Percentiles rank a stretch among this genome's conserved stretches.
phyloP scores from a whole-genome alignment of 2,113 vertebrate species.

The Puntigrus tetrazona region DNA sequence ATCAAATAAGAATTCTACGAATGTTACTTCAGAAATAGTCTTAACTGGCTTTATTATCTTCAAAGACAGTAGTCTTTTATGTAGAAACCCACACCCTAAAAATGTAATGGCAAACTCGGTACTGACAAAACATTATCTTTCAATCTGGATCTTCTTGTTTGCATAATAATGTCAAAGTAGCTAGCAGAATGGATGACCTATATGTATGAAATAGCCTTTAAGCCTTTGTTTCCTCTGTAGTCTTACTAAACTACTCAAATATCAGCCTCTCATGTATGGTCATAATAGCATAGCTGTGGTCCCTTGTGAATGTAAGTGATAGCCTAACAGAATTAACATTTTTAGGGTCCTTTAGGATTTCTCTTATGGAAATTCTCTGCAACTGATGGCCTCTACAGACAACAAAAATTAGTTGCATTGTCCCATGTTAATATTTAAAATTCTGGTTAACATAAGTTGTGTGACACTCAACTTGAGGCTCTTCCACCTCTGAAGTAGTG shows the following conservation, averaged over 20 bases:
- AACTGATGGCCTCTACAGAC: background rate
- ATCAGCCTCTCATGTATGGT: background rate
- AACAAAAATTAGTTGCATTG: background rate
- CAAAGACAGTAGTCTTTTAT: background rate
- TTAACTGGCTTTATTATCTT: background rate
- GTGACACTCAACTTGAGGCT: too few species aligned
- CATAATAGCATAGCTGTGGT: background rate
- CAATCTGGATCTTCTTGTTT: background rate
- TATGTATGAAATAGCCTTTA: background rate
- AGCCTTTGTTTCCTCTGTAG: background rate
- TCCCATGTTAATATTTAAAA: background rate
- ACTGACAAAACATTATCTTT: background rate
- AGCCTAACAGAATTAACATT: background rate
- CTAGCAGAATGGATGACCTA: background rate
- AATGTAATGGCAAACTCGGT: background rate
- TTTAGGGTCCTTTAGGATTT: background rate
- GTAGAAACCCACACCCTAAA: background rate
- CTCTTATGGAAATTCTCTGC: background rate
- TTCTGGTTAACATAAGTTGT: too few species aligned
- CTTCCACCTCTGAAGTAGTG: too few species aligned
- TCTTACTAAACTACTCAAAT: background rate
- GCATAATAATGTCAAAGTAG: background rate
- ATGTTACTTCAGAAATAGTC: too few species aligned
- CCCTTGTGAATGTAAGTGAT: background rate
- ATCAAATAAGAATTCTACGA: background rate